Base-by-base conservation (phyloP, 2,797 vertebrate species). In the Hephaestus fuliginosus region DNA sequence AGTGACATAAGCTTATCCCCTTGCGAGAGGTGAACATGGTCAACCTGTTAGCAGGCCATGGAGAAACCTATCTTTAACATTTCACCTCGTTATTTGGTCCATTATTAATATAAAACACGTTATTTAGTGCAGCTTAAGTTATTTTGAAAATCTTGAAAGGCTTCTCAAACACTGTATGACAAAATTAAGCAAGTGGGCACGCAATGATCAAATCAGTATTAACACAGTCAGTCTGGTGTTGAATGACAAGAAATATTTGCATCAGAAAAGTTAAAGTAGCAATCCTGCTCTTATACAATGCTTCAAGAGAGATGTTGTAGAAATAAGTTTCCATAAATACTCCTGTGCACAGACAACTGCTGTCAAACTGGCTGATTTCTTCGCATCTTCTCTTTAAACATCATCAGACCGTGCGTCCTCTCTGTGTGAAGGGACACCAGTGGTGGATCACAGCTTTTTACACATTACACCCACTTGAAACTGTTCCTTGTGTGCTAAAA, bases 401-500 rank as follows among this genome's bases (percentile, higher is more conserved):
- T 76, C 70, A 73, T 86, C 73, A 82, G 78, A 61, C 52, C n/a
- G 13, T 25, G 52, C 12, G 20, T 78, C 82, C 53, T 74, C 68
- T 79, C 61, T 55, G 63, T 80, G 82, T 41, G 17, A 66, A 15
- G 52, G 66, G 58, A 76, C 86, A 91, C 93, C 88, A 94, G 92
- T 70, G 65, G 86, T 58, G 73, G 89, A 95, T 93, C 88, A 91
- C 77, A 83, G 75, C 56, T 91, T 90, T 93, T 93, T 94, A 93
- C 90, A 85, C 74, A 81, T 90, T 78, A 77, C 86, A 81, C 68
- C 82, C 80, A 68, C 73, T 71, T 72, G 67, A 83, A 89, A 85
- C 74, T 53, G 41, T 83, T 78, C 88, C 82, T 53, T 78, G 67
- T 63, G 30, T 22, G 80, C 86, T 84, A 81, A 90, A 94, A 94